Conservation (phyloP, 2,113 vertebrate genomes). For the Eptatretus burgeri region DNA sequence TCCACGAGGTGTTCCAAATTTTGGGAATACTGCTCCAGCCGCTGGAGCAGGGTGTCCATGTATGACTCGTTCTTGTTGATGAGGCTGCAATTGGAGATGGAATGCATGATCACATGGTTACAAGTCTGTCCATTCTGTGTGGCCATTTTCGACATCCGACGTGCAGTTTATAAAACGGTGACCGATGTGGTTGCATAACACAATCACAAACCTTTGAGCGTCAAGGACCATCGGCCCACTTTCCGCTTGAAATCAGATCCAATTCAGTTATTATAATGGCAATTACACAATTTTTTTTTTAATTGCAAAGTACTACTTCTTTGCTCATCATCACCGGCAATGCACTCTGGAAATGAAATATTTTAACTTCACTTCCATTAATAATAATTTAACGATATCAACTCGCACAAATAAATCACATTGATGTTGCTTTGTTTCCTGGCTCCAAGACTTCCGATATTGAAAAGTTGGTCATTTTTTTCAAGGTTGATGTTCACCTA, state of each 20-base stretch:
- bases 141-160: neutral
- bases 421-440: too few relatives aligned
- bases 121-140: neutral
- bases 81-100: conserved; percentile 33
- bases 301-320: too few relatives aligned
- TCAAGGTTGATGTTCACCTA: too few relatives aligned
- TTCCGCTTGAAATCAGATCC: neutral
- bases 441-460: too few relatives aligned
- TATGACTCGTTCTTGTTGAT: conserved; percentile 59
- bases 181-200: neutral
- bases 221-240: neutral
- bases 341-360: too few relatives aligned
- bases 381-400: too few relatives aligned
- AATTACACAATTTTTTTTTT: too few relatives aligned
- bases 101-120: neutral
- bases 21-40: conserved; percentile 69
- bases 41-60: conserved; percentile 85
- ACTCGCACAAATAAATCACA: too few relatives aligned
- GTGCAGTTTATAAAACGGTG: neutral
- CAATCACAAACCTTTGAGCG: neutral
- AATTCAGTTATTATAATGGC: too few relatives aligned
- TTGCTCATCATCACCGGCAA: too few relatives aligned
- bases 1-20: conserved; percentile 78
- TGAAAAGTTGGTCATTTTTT: too few relatives aligned
- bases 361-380: too few relatives aligned